A percentile compares a stretch with the other conserved stretches of the same genome.
Conservation (phyloP, 2,797 vertebrate genomes). For the Acanthurus lineatus region DNA sequence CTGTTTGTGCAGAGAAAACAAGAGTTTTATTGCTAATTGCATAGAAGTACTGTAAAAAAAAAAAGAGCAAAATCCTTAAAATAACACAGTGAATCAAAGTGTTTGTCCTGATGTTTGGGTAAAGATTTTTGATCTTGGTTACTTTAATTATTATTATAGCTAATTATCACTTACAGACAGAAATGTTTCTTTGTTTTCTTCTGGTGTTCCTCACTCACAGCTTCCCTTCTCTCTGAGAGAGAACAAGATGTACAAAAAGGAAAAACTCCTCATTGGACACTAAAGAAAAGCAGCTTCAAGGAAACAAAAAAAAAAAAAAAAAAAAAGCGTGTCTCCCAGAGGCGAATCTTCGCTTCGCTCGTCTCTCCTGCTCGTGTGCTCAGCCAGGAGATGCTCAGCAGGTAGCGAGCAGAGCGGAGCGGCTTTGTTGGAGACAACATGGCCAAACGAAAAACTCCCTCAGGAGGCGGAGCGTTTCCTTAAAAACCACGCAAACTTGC, state of each 20-base stretch:
- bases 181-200: background rate
- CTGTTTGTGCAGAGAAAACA: conserved; percentile 8
- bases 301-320: conserved; percentile 10
- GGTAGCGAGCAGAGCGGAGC: conserved; percentile 25
- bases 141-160: conserved; percentile 1
- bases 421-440: conserved; percentile 44
- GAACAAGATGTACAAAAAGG: conserved; percentile 3
- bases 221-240: background rate
- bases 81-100: background rate
- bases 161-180: background rate
- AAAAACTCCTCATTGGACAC: conserved; percentile 33
- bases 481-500: conserved; percentile 28
- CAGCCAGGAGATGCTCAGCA: conserved; percentile 57
- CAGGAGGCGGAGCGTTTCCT: conserved; percentile 26
- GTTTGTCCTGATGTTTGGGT: too few relatives aligned
- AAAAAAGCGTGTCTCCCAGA: conserved; percentile 35
- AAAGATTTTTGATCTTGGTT: background rate
- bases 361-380: conserved; percentile 26
- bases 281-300: conserved; percentile 56
- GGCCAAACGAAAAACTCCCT: conserved; percentile 38
- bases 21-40: background rate
- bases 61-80: background rate
- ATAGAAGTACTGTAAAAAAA: background rate
- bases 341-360: conserved; percentile 35
- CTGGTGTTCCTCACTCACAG: background rate